A percentile compares a stretch with the other conserved stretches of the same genome.
These are phyloP conservation scores for Eubucco bourcierii DNA, from an alignment of 2,113 vertebrate genomes.

Conservation along the genomic window DNA sequence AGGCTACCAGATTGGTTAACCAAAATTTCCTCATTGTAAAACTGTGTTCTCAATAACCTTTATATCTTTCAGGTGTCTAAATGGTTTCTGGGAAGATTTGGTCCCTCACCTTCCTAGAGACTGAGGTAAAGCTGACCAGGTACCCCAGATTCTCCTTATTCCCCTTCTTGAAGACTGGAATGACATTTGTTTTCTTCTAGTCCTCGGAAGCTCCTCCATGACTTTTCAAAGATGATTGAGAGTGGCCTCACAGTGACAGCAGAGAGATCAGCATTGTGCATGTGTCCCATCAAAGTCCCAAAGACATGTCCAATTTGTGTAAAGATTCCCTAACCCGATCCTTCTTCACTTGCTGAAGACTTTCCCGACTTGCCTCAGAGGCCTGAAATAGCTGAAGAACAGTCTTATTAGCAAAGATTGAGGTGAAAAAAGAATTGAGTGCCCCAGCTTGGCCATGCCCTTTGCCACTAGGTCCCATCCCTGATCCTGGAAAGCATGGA, in stretches of 20 bases:
- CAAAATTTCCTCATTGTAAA: background rate
- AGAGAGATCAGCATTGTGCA: background rate
- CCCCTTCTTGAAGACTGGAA: background rate
- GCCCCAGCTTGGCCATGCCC: background rate
- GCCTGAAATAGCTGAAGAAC: background rate
- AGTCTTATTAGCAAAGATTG: background rate
- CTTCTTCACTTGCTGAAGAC: background rate
- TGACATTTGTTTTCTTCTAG: background rate
- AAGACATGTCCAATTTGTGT: background rate
- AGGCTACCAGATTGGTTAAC: background rate
- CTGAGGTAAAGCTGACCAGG: background rate
- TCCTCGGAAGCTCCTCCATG: background rate
- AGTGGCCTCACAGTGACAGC: background rate
- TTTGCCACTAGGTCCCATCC: background rate
- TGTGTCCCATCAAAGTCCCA: background rate
- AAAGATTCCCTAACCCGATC: background rate
- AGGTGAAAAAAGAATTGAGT: background rate
- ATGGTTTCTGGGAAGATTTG: background rate
- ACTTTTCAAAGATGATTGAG: background rate
- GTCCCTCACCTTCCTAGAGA: background rate
- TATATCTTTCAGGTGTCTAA: background rate
- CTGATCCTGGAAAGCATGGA: background rate
- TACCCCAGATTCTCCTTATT: background rate
- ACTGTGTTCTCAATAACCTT: background rate
- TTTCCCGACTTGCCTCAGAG: accelerated